Base-by-base conservation (phyloP, 2,888 invertebrate species). In the Proisotoma minuta region DNA sequence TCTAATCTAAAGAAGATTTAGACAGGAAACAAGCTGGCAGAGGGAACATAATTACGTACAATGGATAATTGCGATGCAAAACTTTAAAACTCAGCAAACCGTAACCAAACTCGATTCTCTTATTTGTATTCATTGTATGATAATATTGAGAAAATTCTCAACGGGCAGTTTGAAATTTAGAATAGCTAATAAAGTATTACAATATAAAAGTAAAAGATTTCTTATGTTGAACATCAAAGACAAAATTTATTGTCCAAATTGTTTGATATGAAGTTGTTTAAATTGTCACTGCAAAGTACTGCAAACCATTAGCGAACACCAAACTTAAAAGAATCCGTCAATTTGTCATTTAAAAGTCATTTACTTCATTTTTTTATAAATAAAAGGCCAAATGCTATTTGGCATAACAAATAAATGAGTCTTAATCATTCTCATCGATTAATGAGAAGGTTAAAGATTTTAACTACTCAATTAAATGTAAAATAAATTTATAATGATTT, bases 61-160 rank as follows among this genome's bases (percentile, higher is more conserved):
- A 43, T 43, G 43, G 5, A 20, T 43, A 43, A 43, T 43, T 43
- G 43, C 18, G 18, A 43, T 43, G 43, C 43, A 43, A 43, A 43
- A n/a, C n/a, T n/a, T n/a, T n/a, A n/a, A n/a, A n/a, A 43, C 43
- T 43, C 43, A 43, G 43, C 43, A 43, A 34, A 54, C 20, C 53
- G 39, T 54, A 54, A 54, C 53, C 20, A 54, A 54, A 28, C 39
- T 22, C 29, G 43, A 43, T 43, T n/a, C 18, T 43, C 18, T 43
- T 18, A 43, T 43, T 43, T n/a, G 15, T 34, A 34, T 10, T 43
- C 15, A 43, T 5, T n/a, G 18, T n/a, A 43, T 43, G 43, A 43
- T 12, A 43, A 43, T 20, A 4, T 43, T 43, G 4, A 43, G 15
- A 43, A 5, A 43, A 43, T 12, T 43, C 15, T n/a, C 15, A 34